phyloP scores from a whole-genome alignment of 2,888 invertebrate genomes.

The Nebria salina region DNA sequence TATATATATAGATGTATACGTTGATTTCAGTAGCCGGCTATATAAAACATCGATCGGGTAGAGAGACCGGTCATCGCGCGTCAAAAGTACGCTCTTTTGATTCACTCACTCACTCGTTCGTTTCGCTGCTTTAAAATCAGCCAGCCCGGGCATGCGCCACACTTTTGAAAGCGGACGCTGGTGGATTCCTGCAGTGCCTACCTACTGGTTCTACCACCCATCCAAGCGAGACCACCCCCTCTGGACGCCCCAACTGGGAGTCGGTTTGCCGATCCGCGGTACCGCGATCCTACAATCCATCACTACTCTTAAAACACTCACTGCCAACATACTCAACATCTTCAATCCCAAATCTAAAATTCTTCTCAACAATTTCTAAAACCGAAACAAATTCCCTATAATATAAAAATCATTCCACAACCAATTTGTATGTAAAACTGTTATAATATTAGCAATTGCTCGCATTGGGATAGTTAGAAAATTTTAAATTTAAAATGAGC shows the following conservation, averaged over 20 bases:
- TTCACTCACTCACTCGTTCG: constrained; percentile 60
- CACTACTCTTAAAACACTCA: no score
- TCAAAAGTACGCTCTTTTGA: constrained; percentile 63
- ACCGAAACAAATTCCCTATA: no score
- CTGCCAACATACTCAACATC: no score
- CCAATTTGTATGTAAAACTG: no score
- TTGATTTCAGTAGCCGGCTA: constrained; percentile 51
- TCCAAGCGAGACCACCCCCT: not conserved
- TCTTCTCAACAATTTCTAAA: no score
- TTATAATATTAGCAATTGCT: no score
- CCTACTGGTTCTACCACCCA: not conserved
- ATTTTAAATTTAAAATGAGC: not conserved
- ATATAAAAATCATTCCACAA: no score
- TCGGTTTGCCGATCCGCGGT: no score
- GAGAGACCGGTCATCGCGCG: constrained; percentile 63
- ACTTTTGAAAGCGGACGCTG: not conserved
- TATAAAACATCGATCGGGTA: constrained; percentile 65
- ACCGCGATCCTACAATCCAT: no score
- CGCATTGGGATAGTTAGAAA: no score
- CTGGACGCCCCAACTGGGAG: not conserved
- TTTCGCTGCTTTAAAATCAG: constrained; percentile 38
- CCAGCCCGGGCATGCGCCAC: constrained; percentile 40
- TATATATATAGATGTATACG: not conserved
- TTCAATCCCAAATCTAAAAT: no score
- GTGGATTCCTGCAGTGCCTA: constrained; percentile 27